Base-by-base conservation (phyloP, 2,888 invertebrate genomes). In the Conus canariensis region DNA sequence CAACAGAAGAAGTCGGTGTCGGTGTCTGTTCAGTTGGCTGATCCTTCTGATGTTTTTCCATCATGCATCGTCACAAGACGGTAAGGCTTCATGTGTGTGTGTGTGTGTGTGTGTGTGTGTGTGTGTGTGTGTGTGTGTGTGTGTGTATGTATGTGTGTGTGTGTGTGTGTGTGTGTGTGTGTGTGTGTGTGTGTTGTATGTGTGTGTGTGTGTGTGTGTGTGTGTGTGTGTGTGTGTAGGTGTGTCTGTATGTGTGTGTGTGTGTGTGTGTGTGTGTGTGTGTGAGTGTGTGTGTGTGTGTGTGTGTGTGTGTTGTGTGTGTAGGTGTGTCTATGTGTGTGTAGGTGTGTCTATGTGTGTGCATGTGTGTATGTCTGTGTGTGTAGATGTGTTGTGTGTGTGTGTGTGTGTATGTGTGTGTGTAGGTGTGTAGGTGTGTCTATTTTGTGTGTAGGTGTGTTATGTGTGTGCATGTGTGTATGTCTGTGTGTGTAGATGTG, bases 191-290 rank as follows among this genome's bases (percentile, higher is more conserved):
- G n/a, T n/a, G n/a, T n/a, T n/a, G n/a, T 60, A 8, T 70, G 12
- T 70, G 67, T 70, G 67, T 70, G 67, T 70, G 67, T 70, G 67
- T 70, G 67, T 70, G 67, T 70, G 67, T 70, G 67, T 70, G 67
- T 70, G 67, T 70, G 67, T 70, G 12, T 70, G 67, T 70, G 67
- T 70, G 67, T 70, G 67, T 70, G 67, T 70, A 19, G 12, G 67
- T 70, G 67, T 70, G 67, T 70, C 12, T 70, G 67, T 70, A 19
- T 70, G 67, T 70, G 67, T 70, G 67, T 70, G 67, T 16, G 67
- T 70, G 67, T 70, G 67, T 70, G 67, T 70, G 67, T 70, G 67
- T 70, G 67, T 70, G 67, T 70, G 67, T 70, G 67, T 70, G 67
- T 70, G 67, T 70, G 67, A 16, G 22, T 70, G 67, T 70, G 67